Evolutionary conservation across 2,113 vertebrate species (phyloP), one percentile per base, ranked within the genome.

Genomic region (Toxostoma redivivum): DNA sequence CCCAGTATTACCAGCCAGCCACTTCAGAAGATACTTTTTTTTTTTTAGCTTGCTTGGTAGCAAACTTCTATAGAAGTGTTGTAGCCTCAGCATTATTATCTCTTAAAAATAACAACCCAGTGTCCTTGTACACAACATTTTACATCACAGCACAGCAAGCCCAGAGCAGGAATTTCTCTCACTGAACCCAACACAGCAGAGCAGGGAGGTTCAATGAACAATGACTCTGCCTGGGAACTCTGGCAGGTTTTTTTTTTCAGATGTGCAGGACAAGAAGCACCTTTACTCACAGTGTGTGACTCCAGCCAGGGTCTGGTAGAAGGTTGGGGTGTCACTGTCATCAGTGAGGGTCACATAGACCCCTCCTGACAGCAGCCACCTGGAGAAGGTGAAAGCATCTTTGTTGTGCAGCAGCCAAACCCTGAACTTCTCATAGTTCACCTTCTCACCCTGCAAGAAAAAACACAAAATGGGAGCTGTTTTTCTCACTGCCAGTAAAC

Each of bases 291-390:
- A 97, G 97, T 99, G 99, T 30, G 99, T 99, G 98, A 99, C 99
- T 78, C 99, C 99, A 84, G 99, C 99, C 89, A 99, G 98, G 65
- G 99, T 99, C 95, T 99, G 99, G 97, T 99, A 99, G 98, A 99
- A 99, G 90, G 99, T 99, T 70, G 99, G 99, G 33, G 99, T 99
- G 97, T 99, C 99, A 18, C 99, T 99, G 92, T 99, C 99, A 81
- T 99, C 99, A 1, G 99, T 99, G 88, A 99, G 99, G 4, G 99
- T 99, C 80, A 99, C 99, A 25, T 99, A 99, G 9, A 99, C 99
- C 60, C 99, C 99, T 82, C 99, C 99, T 14, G 99, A 99, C 7
- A 99, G 98, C 31, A 99, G 98, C 99, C 99, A 99, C 79, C 99
- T 98, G 90, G 99, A 99, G 95, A 99, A 98, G 2, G 99, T 99